Conservation (phyloP, 1,140 invertebrate genomes). For the Plectrocnemia conspersa region DNA sequence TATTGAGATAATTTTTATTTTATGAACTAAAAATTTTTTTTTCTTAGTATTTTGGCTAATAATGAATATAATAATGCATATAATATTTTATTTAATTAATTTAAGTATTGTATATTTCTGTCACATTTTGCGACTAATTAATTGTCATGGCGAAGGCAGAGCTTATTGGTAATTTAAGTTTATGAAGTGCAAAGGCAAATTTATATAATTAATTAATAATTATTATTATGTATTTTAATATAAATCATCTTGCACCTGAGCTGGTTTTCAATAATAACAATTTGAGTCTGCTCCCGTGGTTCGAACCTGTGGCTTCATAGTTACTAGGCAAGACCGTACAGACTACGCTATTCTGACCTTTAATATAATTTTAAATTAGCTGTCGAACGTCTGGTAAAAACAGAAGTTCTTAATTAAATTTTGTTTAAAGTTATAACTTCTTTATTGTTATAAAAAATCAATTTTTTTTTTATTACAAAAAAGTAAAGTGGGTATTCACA, state of each 20-base stretch:
- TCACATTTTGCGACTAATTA: background rate
- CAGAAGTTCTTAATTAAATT: too few species aligned
- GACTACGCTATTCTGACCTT: too few species aligned
- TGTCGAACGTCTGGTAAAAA: too few species aligned
- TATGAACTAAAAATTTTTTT: too few species aligned
- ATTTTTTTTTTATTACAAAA: too few species aligned
- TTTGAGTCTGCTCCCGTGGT: background rate
- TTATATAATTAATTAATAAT: slow-evolving; percentile 14
- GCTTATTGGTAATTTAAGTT: background rate
- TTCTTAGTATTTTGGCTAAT: background rate
- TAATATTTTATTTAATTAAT: background rate
- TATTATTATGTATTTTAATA: slow-evolving; percentile 27
- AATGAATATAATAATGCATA: background rate
- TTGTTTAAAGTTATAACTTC: too few species aligned
- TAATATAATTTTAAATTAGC: too few species aligned
- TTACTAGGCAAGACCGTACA: too few species aligned
- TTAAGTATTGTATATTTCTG: background rate
- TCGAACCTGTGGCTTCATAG: too few species aligned
- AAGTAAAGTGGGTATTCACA: too few species aligned
- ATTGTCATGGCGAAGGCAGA: background rate
- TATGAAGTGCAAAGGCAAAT: slow-evolving; percentile 1
- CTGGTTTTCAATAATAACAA: background rate
- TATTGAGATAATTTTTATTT: background rate
- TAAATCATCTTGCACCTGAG: slow-evolving; percentile 18
- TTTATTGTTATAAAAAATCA: too few species aligned